Evolutionary conservation across 2,797 vertebrate genomes (phyloP).

Genomic region (Cheirogaleus major): DNA sequence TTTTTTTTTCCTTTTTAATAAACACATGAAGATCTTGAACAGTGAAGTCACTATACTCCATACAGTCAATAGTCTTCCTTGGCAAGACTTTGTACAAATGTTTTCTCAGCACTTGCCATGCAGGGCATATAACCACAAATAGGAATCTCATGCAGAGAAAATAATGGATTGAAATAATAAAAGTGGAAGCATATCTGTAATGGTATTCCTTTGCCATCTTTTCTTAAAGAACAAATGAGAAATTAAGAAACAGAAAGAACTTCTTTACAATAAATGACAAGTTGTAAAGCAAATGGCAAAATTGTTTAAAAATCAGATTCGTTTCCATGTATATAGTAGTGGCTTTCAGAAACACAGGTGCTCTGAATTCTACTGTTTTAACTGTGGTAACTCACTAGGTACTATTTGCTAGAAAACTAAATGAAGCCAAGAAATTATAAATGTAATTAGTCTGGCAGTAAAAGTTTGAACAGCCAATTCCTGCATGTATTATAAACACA

Average conservation of each 20-base stretch:
- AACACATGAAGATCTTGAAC: constrained; percentile 82
- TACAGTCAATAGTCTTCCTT: constrained; percentile 81
- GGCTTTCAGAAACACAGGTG: constrained; percentile 67
- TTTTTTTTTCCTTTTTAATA: constrained; percentile 71
- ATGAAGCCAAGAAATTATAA: constrained; percentile 59
- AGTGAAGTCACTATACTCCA: constrained; percentile 84
- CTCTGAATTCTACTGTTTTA: constrained; percentile 51
- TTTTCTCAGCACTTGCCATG: constrained; percentile 85
- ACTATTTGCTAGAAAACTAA: constrained; percentile 57
- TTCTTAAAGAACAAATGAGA: constrained; percentile 49
- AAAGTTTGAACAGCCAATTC: not conserved
- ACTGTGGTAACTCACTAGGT: constrained; percentile 27
- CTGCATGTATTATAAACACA: not conserved
- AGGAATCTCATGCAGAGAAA: constrained; percentile 81
- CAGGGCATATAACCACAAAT: constrained; percentile 84
- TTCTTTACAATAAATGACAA: constrained; percentile 37
- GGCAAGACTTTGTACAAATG: constrained; percentile 85
- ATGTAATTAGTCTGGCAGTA: constrained; percentile 53
- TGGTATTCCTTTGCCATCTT: not conserved
- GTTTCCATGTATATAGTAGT: constrained; percentile 4
- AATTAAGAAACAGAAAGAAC: constrained; percentile 39
- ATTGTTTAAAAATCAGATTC: constrained; percentile 45
- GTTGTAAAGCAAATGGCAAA: constrained; percentile 38
- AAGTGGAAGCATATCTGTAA: constrained; percentile 53
- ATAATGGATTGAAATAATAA: constrained; percentile 76